Evolutionary conservation across 2,113 vertebrate genomes (phyloP).

Genomic region (Rutilus rutilus): DNA sequence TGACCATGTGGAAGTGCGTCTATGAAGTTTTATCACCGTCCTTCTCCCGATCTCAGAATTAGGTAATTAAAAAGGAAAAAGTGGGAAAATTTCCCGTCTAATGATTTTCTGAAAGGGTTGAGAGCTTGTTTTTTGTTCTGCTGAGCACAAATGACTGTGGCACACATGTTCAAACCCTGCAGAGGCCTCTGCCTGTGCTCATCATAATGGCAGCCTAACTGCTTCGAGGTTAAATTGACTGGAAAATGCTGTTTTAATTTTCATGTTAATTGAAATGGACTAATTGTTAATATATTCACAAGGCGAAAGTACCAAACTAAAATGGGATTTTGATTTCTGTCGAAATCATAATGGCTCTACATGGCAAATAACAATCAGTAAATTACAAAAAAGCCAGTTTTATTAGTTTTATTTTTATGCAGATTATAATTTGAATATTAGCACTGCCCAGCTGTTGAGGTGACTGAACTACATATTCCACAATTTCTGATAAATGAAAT

Average conservation of each 20-base stretch:
- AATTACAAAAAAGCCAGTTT: slow-evolving; percentile 12
- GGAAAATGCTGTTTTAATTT: slow-evolving; percentile 98
- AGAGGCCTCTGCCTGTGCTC: slow-evolving; percentile 82
- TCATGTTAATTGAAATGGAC: slow-evolving; percentile 96
- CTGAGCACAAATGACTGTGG: slow-evolving; percentile 34
- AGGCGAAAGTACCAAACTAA: slow-evolving; percentile 71
- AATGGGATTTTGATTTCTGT: slow-evolving; percentile 67
- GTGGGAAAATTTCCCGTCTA: background rate
- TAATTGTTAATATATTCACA: slow-evolving; percentile 90
- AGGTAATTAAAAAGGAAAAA: slow-evolving; percentile 11
- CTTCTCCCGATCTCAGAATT: background rate
- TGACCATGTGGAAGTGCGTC: background rate
- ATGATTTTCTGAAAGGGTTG: slow-evolving; percentile 1
- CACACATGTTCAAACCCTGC: slow-evolving; percentile 69
- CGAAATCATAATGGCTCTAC: slow-evolving; percentile 70
- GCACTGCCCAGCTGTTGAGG: background rate
- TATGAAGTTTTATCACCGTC: background rate
- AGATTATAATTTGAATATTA: slow-evolving; percentile 27
- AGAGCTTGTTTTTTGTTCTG: slow-evolving; percentile 33
- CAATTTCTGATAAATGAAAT: background rate
- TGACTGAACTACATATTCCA: background rate
- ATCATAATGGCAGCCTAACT: slow-evolving; percentile 87
- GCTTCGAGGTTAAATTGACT: slow-evolving; percentile 91
- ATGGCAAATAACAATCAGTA: slow-evolving; percentile 52
- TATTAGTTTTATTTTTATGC: background rate